Base-by-base conservation (phyloP, 2,888 invertebrate genomes). In the Lissonota sp. region DNA sequence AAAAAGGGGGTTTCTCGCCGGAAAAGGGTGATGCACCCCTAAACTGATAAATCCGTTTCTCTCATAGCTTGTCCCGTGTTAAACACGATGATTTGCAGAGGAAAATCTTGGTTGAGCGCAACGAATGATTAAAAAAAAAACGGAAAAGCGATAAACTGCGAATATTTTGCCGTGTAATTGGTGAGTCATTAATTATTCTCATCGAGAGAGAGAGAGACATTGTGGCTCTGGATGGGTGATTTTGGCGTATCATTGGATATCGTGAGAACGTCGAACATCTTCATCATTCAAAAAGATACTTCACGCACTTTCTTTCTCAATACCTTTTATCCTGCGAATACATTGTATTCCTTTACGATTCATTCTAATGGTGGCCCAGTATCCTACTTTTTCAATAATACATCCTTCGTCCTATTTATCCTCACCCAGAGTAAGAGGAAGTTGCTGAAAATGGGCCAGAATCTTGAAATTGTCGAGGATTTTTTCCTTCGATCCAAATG, bases 101-200 rank as follows among this genome's bases (percentile, higher is more conserved):
- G 37, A 72, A 62, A 55, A 62, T 16, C 53, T 74, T n/a, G 42
- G 49, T 16, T 60, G 51, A n/a, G 39, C 39, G 58, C 26, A 46
- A n/a, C 46, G 62, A 44, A 57, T 12, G 57, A 1, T 44, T 44
- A 8, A 8, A 44, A 57, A n/a, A 70, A 73, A 53, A 10, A 46
- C 4, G 6, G 26, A 51, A 66, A 51, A 73, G 53, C 55, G 42
- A 71, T 72, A 40, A 69, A 42, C 55, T 63, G 37, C 26, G 26
- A 51, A 80, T 85, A 87, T 85, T 84, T 67, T 84, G 86, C 85
- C 84, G 79, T 82, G 86, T 88, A 89, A 89, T 89, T 88, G 88
- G 85, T 81, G 82, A 79, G 74, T 82, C 87, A 86, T 89, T 86
- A 87, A 88, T 88, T 87, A 84, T 80, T 77, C 14, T 46, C 44